These are phyloP conservation scores for Crax fasciolata DNA, from an alignment of 2,797 vertebrate species.

Conservation along the genomic window DNA sequence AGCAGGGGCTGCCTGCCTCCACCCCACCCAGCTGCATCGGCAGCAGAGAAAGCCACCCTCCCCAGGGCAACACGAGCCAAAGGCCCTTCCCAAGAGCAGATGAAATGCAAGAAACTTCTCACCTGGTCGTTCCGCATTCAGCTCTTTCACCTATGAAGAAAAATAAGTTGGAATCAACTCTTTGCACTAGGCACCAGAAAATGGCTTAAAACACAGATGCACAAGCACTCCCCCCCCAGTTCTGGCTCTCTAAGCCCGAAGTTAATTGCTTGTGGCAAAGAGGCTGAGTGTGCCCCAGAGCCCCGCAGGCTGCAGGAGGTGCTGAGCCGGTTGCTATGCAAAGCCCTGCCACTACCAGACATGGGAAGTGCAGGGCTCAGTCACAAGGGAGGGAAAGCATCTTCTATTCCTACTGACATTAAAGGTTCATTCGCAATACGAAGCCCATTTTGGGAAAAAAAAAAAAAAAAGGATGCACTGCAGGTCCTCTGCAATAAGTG, in stretches of 20 bases:
- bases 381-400: neutral
- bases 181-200: neutral
- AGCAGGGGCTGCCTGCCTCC: neutral
- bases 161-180: slow-evolving; percentile 9
- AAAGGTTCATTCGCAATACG: neutral
- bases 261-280: neutral
- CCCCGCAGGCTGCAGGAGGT: neutral
- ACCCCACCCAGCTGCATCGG: neutral
- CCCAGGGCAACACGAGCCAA: neutral
- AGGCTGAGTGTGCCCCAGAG: neutral
- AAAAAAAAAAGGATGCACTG: neutral
- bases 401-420: neutral
- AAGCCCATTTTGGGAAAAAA: neutral
- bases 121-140: slow-evolving; percentile 98
- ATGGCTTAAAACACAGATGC: rapidly evolving
- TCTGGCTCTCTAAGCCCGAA: rapidly evolving
- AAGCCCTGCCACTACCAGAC: neutral
- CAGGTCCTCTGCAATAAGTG: neutral
- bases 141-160: slow-evolving; percentile 92
- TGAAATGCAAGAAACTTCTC: slow-evolving; percentile 63
- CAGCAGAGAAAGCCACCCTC: neutral
- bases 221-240: neutral
- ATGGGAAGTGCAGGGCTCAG: neutral
- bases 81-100: neutral
- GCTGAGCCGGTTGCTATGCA: neutral